These are phyloP conservation scores for Theropithecus gelada DNA, from an alignment of 2,113 vertebrate genomes.

Conservation along the genomic window DNA sequence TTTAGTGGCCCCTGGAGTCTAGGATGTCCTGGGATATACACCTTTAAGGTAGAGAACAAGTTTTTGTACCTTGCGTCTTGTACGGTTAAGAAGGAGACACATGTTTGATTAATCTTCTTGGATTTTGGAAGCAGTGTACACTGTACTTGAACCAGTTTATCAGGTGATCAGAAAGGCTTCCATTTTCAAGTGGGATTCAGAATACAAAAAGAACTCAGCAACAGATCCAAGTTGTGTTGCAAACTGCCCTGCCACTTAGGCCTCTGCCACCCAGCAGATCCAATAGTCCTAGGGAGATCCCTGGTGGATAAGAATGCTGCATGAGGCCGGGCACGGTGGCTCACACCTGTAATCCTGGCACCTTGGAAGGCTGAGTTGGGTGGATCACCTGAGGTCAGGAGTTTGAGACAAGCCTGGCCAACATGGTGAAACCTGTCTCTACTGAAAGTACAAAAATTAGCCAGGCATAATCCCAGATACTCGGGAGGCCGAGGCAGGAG, in stretches of 20 bases:
- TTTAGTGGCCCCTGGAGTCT: neutral
- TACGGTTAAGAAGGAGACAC: neutral
- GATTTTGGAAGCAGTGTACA: neutral
- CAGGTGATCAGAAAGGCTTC: neutral
- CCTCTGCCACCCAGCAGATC: neutral
- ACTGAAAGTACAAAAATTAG: no score
- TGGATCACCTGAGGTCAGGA: no score
- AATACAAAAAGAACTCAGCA: neutral
- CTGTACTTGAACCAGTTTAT: neutral
- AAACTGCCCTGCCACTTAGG: neutral
- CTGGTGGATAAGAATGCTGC: neutral
- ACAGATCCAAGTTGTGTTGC: neutral
- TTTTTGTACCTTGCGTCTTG: neutral
- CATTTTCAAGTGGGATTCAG: neutral
- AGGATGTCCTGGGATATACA: neutral
- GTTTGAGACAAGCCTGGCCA: no score
- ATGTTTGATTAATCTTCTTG: neutral
- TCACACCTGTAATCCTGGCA: no score
- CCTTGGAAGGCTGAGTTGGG: no score
- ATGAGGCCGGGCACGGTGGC: fast-evolving
- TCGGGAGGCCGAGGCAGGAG: no score
- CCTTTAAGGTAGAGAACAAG: neutral
- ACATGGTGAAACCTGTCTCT: no score
- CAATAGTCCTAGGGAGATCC: neutral
- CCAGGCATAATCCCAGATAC: no score